Base-by-base conservation (phyloP, 2,888 invertebrate species). In the Byasa hedistus region DNA sequence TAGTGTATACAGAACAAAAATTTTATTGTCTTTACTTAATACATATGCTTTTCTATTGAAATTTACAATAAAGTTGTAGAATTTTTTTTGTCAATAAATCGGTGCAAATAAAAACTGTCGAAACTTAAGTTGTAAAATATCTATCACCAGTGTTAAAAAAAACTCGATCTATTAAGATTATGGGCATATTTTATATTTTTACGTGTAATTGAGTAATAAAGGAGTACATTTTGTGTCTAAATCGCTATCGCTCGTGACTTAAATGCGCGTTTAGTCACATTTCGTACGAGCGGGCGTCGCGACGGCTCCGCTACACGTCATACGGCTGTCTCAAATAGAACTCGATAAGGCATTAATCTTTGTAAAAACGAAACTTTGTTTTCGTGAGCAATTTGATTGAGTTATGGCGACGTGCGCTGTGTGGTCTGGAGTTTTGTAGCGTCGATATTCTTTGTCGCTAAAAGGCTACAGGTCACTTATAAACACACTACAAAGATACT, bases 331-430 rank as follows among this genome's bases (percentile, higher is more conserved):
- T 64, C 64, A 67, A 67, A 67, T 67, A 67, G 63, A 64, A 67
- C 67, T 64, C 64, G 19, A 67, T 64, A 67, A 60, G 60, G 64
- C 67, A 67, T 64, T 63, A 67, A 61, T 67, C 67, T 67, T 39
- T 60, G 55, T 67, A 60, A 67, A 67, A 64, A 64, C 67, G 63
- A 64, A 66, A 63, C 59, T 61, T 66, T 67, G 59, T 55, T 51
- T 39, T 64, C 64, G 51, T 52, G 59, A 60, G 60, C 60, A 51
- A 56, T 62, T 59, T 66, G 56, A 66, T 63, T 66, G 66, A 66
- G 55, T 48, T 66, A 66, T 55, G 58, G 52, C 55, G 23, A 48
- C 32, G n/a, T 32, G 39, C 15, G 44, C 32, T 62, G 66, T 66
- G 65, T 61, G 65, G 65, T 65, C 65, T 32, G 56, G 39, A 15